These are phyloP conservation scores for Plutella xylostella DNA, from an alignment of 2,888 invertebrate genomes.

Conservation along the genomic window DNA sequence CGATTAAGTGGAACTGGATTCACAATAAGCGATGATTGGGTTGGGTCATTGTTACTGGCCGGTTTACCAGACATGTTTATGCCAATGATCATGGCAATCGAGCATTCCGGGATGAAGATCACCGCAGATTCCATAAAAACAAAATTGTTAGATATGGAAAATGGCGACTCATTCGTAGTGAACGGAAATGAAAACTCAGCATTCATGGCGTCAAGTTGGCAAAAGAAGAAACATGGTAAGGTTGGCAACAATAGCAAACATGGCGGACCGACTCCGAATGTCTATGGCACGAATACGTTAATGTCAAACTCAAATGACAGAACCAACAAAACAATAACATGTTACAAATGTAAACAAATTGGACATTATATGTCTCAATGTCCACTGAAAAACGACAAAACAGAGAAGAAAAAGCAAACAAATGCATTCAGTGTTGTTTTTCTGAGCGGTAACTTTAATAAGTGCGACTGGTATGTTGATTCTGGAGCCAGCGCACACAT, in stretches of 20 bases:
- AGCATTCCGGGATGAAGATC: too few relatives aligned
- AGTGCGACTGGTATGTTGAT: conserved; percentile 8
- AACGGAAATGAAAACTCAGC: neutral
- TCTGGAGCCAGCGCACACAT: conserved; percentile 11
- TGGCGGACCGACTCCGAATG: conserved; percentile 3
- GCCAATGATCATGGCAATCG: too few relatives aligned
- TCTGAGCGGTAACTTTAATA: conserved; percentile 9
- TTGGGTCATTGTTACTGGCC: conserved; percentile 12
- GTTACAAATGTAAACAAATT: neutral
- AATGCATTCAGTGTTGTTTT: conserved; percentile 8
- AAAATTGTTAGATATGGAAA: conserved; percentile 22
- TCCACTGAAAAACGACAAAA: neutral
- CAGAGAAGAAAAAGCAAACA: neutral
- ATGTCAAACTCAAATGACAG: neutral
- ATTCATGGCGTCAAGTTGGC: conserved; percentile 1
- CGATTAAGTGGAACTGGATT: conserved; percentile 15
- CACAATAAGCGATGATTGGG: conserved; percentile 16
- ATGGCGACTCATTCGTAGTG: neutral
- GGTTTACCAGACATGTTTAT: conserved; percentile 4
- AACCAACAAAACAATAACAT: neutral
- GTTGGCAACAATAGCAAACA: neutral
- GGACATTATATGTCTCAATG: conserved; percentile 10
- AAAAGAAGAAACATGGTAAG: neutral
- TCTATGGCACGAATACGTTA: neutral
- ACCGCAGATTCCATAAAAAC: conserved; percentile 24